phyloP scores from a whole-genome alignment of 2,797 vertebrate genomes.

The Morelia viridis region DNA sequence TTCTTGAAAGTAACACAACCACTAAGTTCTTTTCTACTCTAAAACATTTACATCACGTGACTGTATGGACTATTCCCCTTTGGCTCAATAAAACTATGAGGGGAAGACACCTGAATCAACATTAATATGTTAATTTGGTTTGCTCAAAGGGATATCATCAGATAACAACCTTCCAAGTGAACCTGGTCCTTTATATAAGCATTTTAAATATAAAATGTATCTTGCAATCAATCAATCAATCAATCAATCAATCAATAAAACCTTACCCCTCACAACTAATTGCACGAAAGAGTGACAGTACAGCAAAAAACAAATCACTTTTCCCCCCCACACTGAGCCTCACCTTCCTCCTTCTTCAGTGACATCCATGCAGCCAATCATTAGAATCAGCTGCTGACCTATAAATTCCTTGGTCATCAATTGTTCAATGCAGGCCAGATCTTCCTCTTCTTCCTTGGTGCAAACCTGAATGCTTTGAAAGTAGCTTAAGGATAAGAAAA shows the following conservation, averaged over 20 bases:
- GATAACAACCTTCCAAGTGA: not conserved
- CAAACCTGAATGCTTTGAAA: conserved; percentile 83
- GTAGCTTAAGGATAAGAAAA: conserved; percentile 73
- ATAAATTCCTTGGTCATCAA: conserved; percentile 96
- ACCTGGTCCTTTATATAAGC: not conserved
- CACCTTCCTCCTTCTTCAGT: conserved; percentile 94
- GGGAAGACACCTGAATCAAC: not conserved
- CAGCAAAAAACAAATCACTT: not conserved
- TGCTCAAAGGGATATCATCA: not conserved
- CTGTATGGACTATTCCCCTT: not conserved
- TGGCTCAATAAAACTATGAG: not conserved
- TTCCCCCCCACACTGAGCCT: conserved; percentile 32
- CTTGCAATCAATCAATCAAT: not conserved
- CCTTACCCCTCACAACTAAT: not conserved
- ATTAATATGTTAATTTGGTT: not conserved
- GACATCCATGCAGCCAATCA: conserved; percentile 88
- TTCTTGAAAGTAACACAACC: not conserved
- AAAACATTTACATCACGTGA: not conserved
- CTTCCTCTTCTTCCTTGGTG: conserved; percentile 82
- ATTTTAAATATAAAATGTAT: not conserved
- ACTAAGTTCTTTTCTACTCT: not conserved
- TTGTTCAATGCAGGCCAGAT: conserved; percentile 86
- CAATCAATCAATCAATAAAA: not conserved
- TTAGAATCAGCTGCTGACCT: conserved; percentile 89
- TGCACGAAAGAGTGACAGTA: not conserved